Base-by-base conservation (phyloP, 2,888 invertebrate species). In the Beris chalybata region DNA sequence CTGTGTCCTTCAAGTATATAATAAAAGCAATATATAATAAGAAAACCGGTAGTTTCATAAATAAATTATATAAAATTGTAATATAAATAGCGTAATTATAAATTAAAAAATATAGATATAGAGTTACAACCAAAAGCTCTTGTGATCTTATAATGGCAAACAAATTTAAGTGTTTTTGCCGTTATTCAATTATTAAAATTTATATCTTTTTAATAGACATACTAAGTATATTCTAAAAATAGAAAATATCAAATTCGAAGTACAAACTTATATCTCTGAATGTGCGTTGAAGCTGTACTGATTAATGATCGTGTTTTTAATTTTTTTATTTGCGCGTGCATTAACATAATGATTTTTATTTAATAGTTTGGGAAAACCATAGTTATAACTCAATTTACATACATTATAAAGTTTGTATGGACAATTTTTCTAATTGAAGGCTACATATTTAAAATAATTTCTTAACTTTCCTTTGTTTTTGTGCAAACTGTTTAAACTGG, bases 221-320 rank as follows among this genome's bases (percentile, higher is more conserved):
- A 56, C 13, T n/a, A 38, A 50, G 38, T 11, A 61, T 50, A 61
- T 61, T 61, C 61, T 61, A 61, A 61, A 61, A 15, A 15, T 50
- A 50, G 12, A 50, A 50, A 61, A 61, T 52, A 50, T 59, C 38
- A 9, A 38, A 38, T 38, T 59, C 48, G 30, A 47, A 59, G 59
- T 61, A 61, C 61, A 61, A 61, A 61, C 61, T 61, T 50, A 61
- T 61, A 61, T 61, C 61, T 61, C 61, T 61, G 50, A 61, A 61
- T 22, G 32, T 11, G 15, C 31, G n/a, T 47, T 30, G 22, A 22
- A 22, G 22, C 22, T 22, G 1, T 22, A 22, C 22, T 22, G 22
- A 22, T 22, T 22, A 22, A 22, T 22, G 22, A 22, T 22, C 22
- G 22, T 22, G 22, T 22, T 22, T 22, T 22, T 22, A 22, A 2